Evolutionary conservation across 2,113 vertebrate species (phyloP), one percentile per base, ranked within the genome.

Genomic region (Oncorhynchus mykiss): DNA sequence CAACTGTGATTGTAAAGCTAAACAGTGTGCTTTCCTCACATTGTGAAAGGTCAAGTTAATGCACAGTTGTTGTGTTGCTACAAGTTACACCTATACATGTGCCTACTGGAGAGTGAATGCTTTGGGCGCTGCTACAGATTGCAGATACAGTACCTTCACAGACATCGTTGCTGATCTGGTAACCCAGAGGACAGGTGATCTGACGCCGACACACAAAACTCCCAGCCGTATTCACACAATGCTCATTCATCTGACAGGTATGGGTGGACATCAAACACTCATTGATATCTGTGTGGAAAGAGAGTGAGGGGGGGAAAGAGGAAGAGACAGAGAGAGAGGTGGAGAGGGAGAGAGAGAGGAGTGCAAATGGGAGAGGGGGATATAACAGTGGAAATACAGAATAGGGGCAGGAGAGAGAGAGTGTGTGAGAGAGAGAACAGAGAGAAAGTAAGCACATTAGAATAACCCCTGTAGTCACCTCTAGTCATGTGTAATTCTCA

Each of bases 221-320:
- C 60, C 96, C 97, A 7, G 90, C 22, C 0, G 94, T 96, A 84
- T 99, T 99, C 70, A 94, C 13, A 2, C 97, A 99, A 85, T 89
- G 93, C 86, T 98, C 95, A 0, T 90, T 88, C 76, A 85, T 76
- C 85, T 92, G 93, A 89, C 96, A 99, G 6, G 87, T 94, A 73
- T 90, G 95, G 0, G 79, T 45, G 39, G 39, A 11, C 39, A 45
- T 62, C n/a, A 16, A 86, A 45, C 97, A 98, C 90, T 98, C 96
- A 3, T 98, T 95, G 74, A 96, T 80, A 84, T 98, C 96, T 98
- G 85, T 62, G 29, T 57, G 80, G 48, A 60, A 68, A 68, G 78
- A 70, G 73, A 20, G 5, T 78, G 8, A 57, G 60, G 66, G 80
- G 51, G 59, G 60, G 39, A 76, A 27, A 31, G 25, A 59, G 20